These are phyloP conservation scores for Anoura caudifer DNA, from an alignment of 2,113 vertebrate genomes.

Conservation along the genomic window DNA sequence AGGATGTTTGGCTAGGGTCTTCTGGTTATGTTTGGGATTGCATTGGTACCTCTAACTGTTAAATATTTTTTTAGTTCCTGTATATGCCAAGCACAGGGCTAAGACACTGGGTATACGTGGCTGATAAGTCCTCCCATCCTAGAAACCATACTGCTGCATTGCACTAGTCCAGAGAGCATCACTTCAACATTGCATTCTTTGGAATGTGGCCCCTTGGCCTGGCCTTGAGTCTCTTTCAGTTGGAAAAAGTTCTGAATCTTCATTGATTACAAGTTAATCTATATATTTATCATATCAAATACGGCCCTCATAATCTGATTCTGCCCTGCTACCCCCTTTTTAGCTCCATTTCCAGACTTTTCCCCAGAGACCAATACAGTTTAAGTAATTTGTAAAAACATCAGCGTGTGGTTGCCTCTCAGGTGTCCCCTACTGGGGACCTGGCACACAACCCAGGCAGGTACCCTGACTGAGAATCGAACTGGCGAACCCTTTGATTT, in stretches of 20 bases:
- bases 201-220: neutral
- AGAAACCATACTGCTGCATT: neutral
- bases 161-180: neutral
- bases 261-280: neutral
- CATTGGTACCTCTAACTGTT: neutral
- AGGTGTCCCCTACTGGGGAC: too few species aligned
- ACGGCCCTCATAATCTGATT: neutral
- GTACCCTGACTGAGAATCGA: too few species aligned
- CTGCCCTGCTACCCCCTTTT: neutral
- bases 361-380: neutral
- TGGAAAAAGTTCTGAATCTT: slow-evolving; percentile 15
- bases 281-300: neutral
- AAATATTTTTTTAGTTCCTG: neutral
- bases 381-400: neutral
- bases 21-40: neutral
- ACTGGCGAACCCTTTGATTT: too few species aligned
- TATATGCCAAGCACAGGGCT: neutral
- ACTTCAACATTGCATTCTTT: neutral
- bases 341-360: neutral
- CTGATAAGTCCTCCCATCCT: neutral
- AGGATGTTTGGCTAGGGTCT: neutral
- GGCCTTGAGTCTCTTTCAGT: neutral
- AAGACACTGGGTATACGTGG: neutral
- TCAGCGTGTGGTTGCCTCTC: too few species aligned
- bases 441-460: too few species aligned